Conservation (phyloP, 2,113 vertebrate genomes). For the Crotalus viridis region DNA sequence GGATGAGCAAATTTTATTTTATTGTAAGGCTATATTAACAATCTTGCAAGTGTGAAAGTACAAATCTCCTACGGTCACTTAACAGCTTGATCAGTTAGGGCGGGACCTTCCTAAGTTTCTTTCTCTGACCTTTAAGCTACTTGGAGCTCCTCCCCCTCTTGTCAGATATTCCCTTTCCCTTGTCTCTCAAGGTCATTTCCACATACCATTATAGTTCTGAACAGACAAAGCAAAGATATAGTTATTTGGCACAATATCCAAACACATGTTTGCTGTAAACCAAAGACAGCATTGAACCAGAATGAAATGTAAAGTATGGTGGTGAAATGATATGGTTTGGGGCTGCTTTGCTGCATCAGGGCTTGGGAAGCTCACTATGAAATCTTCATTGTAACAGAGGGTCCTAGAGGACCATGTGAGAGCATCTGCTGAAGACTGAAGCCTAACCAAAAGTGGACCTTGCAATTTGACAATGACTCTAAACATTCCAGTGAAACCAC, state of each 20-base stretch:
- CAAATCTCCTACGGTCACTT: no score
- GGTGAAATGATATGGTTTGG: background rate
- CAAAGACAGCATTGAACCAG: background rate
- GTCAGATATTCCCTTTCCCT: background rate
- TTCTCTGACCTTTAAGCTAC: no score
- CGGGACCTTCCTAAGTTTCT: no score
- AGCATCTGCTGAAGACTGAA: background rate
- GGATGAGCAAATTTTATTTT: no score
- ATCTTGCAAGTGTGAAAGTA: no score
- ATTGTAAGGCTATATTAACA: no score
- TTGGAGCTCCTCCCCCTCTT: no score
- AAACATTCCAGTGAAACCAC: background rate
- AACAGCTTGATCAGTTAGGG: no score
- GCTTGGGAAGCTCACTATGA: background rate
- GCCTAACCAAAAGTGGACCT: background rate
- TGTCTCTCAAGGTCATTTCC: background rate
- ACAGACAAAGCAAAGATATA: background rate
- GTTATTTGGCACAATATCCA: background rate
- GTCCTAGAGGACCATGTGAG: background rate
- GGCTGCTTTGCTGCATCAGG: background rate
- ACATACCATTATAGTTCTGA: background rate
- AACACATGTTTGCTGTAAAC: background rate
- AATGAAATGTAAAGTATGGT: background rate
- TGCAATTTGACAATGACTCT: background rate
- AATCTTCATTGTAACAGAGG: background rate